A percentile compares a stretch with the other conserved stretches of the same genome.
phyloP scores from a whole-genome alignment of 1,140 invertebrate species.

The Lordiphosa stackelbergi region DNA sequence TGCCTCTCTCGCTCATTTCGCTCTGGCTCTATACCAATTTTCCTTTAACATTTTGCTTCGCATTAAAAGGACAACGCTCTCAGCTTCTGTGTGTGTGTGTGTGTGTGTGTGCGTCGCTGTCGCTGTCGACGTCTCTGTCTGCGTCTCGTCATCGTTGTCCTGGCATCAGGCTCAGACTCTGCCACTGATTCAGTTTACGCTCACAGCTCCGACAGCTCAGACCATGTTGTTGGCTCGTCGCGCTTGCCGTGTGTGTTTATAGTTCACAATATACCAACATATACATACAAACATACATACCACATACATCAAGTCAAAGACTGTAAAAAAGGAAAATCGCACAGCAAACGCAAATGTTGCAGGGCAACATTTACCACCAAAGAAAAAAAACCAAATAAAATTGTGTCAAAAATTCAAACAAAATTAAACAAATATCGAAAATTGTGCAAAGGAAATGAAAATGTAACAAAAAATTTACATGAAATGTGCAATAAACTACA shows the following conservation, averaged over 20 bases:
- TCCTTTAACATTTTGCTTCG: conserved; percentile 65
- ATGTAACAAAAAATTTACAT: conserved; percentile 8
- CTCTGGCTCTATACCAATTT: conserved; percentile 46
- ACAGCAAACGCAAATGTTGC: conserved; percentile 61
- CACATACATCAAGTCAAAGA: conserved; percentile 33
- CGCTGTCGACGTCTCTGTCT: conserved; percentile 25
- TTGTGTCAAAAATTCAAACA: conserved; percentile 35
- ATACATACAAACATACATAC: conserved; percentile 23
- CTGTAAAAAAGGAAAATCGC: conserved; percentile 25
- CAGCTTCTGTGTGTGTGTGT: conserved; percentile 6
- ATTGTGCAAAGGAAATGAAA: conserved; percentile 26
- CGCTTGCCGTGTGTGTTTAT: conserved; percentile 63
- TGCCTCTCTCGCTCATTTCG: conserved; percentile 30
- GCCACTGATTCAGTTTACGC: conserved; percentile 60
- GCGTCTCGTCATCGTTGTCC: conserved; percentile 20
- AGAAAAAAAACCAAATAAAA: conserved; percentile 29
- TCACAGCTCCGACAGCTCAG: conserved; percentile 67
- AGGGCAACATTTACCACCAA: conserved; percentile 39
- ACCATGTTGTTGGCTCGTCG: conserved; percentile 58
- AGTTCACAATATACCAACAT: conserved; percentile 14
- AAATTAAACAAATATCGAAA: conserved; percentile 18
- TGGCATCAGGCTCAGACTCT: conserved; percentile 38
- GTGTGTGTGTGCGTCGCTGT: conserved; percentile 25
- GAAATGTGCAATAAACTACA: conserved; percentile 67
- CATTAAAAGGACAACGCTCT: conserved; percentile 75